A percentile compares a stretch with the other conserved stretches of the same genome.
Evolutionary conservation across 1,140 invertebrate species (phyloP).

Genomic region (Ceratina japonica): DNA sequence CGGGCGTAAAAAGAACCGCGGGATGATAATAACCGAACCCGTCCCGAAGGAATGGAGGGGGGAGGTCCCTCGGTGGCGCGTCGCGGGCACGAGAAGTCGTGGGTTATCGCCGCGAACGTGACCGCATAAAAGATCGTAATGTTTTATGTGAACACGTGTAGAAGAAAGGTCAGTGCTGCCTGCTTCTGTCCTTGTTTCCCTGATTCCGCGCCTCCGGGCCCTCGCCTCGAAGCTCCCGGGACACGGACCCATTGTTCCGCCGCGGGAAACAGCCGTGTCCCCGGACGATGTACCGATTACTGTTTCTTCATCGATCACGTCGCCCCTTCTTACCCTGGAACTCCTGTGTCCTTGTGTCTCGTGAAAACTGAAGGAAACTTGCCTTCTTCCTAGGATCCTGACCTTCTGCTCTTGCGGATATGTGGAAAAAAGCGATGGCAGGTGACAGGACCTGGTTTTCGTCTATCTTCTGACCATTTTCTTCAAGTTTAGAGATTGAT

Average conservation of each 20-base stretch:
- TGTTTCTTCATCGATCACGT: constrained; percentile 43
- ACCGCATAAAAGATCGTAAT: constrained; percentile 67
- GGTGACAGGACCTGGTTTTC: too few species aligned
- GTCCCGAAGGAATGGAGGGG: not conserved
- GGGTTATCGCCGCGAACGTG: constrained; percentile 64
- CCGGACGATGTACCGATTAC: constrained; percentile 36
- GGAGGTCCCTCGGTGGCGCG: constrained; percentile 16
- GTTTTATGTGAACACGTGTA: constrained; percentile 73
- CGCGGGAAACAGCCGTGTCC: constrained; percentile 19
- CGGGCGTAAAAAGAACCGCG: not conserved
- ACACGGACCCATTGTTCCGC: constrained; percentile 26
- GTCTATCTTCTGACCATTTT: too few species aligned
- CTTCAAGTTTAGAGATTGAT: too few species aligned
- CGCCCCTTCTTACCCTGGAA: too few species aligned
- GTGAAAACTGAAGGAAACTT: too few species aligned
- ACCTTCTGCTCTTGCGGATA: too few species aligned
- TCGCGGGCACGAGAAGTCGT: constrained; percentile 52
- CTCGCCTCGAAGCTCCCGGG: not conserved
- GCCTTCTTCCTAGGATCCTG: too few species aligned
- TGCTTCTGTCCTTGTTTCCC: constrained; percentile 64
- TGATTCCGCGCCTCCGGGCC: constrained; percentile 10
- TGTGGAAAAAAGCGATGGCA: too few species aligned
- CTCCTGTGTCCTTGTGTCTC: too few species aligned
- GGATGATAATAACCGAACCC: constrained; percentile 37
- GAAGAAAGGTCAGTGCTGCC: constrained; percentile 70